Base-by-base conservation (phyloP, 2,888 invertebrate species). In the Pyrgus malvae region DNA sequence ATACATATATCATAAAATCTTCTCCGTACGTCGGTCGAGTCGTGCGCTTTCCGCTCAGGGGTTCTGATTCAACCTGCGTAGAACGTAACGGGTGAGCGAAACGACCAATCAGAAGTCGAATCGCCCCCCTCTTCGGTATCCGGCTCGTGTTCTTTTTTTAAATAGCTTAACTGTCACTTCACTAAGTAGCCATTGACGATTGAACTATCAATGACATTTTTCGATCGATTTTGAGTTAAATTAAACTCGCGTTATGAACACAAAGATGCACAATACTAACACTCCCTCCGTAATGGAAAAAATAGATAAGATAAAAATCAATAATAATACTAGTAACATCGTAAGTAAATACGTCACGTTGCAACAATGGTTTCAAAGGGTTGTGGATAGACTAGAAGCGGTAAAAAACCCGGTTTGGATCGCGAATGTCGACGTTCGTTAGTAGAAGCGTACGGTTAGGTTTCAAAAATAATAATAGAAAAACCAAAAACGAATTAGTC, bases 11-110 rank as follows among this genome's bases (percentile, higher is more conserved):
- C 19, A 19, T 19, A 61, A 27, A 58, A 59, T 65, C 66, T 59
- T 62, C 62, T 53, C 57, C 51, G 48, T 56, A 31, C 50, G 42
- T 38, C 53, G 51, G 58, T 50, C 41, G 58, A 41, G 60, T 49
- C 40, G 48, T 58, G 56, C 33, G 49, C 61, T 61, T 5, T 41
- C 41, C 29, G 49, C 76, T 88, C 84, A 90, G 59, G 89, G 90
- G 67, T 89, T 90, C 68, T 90, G 90, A 80, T 90, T 90, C 78
- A 90, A 90, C 90, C 90, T 90, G 90, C 83, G 82, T 83, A 86
- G 74, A 89, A 88, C 77, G 83, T 78, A 86, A 87, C 76, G 83
- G 81, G 83, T 88, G 75, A 88, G 85, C 87, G 87, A 83, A 63
- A 74, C 85, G 83, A 84, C 83, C 72, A 69, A 74, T 68, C 59